Base-by-base conservation (phyloP, 2,888 invertebrate species). In the Dynastes hyllus region DNA sequence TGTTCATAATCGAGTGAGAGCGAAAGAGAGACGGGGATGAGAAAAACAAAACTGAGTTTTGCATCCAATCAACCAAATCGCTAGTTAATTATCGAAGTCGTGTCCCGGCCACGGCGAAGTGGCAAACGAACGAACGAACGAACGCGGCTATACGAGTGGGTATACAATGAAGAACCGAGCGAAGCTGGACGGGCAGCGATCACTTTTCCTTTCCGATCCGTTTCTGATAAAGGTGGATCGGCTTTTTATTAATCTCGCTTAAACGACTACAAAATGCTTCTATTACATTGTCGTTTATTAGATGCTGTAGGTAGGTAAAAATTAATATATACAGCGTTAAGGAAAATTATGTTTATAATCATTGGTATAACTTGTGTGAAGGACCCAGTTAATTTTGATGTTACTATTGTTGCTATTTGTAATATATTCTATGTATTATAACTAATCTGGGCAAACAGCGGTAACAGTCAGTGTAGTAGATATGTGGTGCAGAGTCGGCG, bases 31-130 rank as follows among this genome's bases (percentile, higher is more conserved):
- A 50, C 16, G 58, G 29, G 63, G 51, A 65, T n/a, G 37, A 79
- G 79, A 78, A 79, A 82, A 81, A 81, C 51, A 78, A 81, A 81
- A 84, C 77, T 79, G 78, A 83, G 84, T 86, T 87, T 86, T 86
- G 87, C 87, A 87, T 87, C 86, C 87, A 87, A 88, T 87, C 88
- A 86, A 87, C 84, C 87, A 87, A 86, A 87, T 87, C 87, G 87
- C 84, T 84, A 84, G 85, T 86, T 87, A 87, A 87, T 87, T 87
- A 87, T 83, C 81, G 80, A 80, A 80, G 80, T 69, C 77, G 63
- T 80, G 78, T 58, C 84, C 84, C 82, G 70, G 81, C 82, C 78
- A 63, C 75, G 76, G 76, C 13, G 70, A 79, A 85, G 86, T 84
- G 86, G 85, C 84, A 83, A 81, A 81, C 29, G 45, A 69, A 76